These are phyloP conservation scores for Podocnemis expansa DNA, from an alignment of 2,113 vertebrate genomes.

Conservation along the genomic window DNA sequence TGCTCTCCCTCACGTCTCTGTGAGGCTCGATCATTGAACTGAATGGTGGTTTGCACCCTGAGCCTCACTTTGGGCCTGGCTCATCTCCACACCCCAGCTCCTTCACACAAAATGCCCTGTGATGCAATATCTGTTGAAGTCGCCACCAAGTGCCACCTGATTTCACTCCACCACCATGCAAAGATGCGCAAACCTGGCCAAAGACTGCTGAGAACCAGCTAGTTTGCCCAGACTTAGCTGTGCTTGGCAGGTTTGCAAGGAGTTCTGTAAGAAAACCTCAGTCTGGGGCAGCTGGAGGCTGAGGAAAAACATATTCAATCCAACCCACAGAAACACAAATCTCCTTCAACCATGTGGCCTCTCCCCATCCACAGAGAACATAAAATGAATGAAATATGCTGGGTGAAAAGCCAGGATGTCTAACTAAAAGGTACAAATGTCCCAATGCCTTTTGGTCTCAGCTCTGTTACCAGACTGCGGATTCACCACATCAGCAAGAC, in stretches of 20 bases:
- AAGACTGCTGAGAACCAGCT: not conserved
- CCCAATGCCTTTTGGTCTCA: not conserved
- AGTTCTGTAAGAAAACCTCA: not conserved
- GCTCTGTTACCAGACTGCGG: no score
- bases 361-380: not conserved
- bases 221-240: fast-evolving
- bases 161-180: not conserved
- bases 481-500: not conserved
- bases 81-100: no score
- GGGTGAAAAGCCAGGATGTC: not conserved
- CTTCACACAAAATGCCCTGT: not conserved
- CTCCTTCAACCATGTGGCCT: not conserved
- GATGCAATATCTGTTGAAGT: fast-evolving
- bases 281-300: not conserved
- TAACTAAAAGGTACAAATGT: not conserved
- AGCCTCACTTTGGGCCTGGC: not conserved
- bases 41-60: not conserved
- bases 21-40: fast-evolving
- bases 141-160: not conserved
- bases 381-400: no score
- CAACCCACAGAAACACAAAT: not conserved
- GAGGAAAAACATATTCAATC: not conserved
- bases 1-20: not conserved
- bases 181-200: fast-evolving
- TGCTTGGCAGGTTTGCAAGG: not conserved